These are phyloP conservation scores for Sinhomidia bicolor DNA, from an alignment of 2,888 invertebrate genomes.

Conservation along the genomic window DNA sequence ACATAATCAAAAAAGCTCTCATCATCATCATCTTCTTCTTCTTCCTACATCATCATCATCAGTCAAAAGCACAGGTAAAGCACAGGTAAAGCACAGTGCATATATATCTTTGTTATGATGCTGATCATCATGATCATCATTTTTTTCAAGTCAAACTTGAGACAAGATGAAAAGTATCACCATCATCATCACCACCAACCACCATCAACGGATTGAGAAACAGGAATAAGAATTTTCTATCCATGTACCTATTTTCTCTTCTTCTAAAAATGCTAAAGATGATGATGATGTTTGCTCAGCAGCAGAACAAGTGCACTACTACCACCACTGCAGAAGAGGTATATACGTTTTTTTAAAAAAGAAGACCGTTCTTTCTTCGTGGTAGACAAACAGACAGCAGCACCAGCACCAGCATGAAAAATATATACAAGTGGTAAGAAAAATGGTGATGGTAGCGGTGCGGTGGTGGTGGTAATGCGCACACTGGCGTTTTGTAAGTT, in stretches of 20 bases:
- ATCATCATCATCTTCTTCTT: no score
- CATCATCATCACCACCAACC: neutral
- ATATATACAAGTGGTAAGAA: no score
- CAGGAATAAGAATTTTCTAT: neutral
- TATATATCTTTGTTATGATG: neutral
- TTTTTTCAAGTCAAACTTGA: neutral
- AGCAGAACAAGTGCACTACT: neutral
- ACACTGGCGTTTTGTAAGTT: neutral
- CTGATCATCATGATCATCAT: no score
- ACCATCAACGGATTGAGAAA: neutral
- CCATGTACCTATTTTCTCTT: no score
- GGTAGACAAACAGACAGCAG: constrained; percentile 4
- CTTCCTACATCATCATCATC: no score
- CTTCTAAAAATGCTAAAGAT: no score
- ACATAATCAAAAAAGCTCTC: no score
- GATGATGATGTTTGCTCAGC: neutral
- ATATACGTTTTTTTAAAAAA: neutral
- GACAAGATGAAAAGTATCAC: neutral
- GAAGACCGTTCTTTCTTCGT: neutral
- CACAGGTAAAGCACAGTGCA: neutral
- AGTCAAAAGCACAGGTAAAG: no score
- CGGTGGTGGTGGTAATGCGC: neutral
- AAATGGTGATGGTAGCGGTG: no score
- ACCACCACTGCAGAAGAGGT: neutral
- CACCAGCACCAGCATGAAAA: neutral